These are phyloP conservation scores for Schizothorax lantsangensis DNA, from an alignment of 2,797 vertebrate species.

Conservation along the genomic window DNA sequence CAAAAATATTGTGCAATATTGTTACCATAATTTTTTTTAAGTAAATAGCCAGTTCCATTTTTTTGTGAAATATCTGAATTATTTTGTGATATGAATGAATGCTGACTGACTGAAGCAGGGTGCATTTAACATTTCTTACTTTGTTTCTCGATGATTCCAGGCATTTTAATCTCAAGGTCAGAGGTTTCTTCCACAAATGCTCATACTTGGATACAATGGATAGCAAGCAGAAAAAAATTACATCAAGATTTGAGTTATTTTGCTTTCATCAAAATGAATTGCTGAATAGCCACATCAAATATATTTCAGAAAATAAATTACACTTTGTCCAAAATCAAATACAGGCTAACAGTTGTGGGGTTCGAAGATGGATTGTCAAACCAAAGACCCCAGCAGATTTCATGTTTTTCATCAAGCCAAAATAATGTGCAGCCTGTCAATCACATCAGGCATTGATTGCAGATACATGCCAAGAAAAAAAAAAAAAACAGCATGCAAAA, in stretches of 20 bases:
- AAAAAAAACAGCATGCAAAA: not conserved
- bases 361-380: not conserved
- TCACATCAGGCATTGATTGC: not conserved
- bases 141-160: slow-evolving; percentile 33
- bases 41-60: too few species aligned
- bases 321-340: not conserved
- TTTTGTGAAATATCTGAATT: not conserved
- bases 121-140: slow-evolving; percentile 41
- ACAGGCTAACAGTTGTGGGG: not conserved
- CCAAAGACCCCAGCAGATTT: not conserved
- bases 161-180: slow-evolving; percentile 33
- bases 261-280: not conserved
- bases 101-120: slow-evolving; percentile 3
- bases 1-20: too few species aligned
- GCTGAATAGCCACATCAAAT: not conserved
- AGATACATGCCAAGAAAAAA: not conserved
- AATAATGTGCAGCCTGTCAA: not conserved
- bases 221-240: not conserved
- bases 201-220: slow-evolving; percentile 21
- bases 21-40: too few species aligned
- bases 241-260: slow-evolving; percentile 12
- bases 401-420: too few species aligned
- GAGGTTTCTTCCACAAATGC: slow-evolving; percentile 30
- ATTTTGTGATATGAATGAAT: not conserved
- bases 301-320: slow-evolving; percentile 12